Evolutionary conservation across 2,797 vertebrate genomes (phyloP).

Genomic region (Pipistrellus kuhlii): DNA sequence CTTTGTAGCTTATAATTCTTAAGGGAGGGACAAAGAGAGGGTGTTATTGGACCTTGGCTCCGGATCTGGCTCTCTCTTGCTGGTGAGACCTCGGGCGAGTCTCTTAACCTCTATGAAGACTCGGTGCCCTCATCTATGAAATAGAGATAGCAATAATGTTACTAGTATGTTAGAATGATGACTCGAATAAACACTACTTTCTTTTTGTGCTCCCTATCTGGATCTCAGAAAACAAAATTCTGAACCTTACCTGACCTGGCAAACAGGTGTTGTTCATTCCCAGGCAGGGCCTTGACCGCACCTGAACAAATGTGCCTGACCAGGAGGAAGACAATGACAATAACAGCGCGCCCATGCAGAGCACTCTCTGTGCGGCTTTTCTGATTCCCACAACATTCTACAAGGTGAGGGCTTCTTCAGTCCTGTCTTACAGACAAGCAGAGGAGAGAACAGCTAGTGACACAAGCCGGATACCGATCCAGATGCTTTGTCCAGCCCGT

Average conservation of each 20-base stretch:
- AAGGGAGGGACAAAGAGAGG: background rate
- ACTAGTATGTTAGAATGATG: background rate
- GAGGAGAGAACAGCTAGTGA: background rate
- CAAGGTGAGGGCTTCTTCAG: background rate
- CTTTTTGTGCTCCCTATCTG: background rate
- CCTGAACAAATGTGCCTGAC: background rate
- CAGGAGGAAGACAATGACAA: background rate
- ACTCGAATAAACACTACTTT: slow-evolving; percentile 7
- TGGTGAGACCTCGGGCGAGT: background rate
- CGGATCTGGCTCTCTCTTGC: background rate
- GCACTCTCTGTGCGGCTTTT: background rate
- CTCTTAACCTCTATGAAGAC: background rate
- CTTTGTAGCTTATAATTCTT: background rate
- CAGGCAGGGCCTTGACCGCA: background rate
- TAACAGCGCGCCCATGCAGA: background rate
- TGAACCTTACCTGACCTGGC: background rate
- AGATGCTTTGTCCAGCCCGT: background rate
- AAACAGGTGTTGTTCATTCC: background rate
- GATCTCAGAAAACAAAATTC: slow-evolving; percentile 1
- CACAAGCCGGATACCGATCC: background rate
- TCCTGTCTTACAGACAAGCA: slow-evolving; percentile 11
- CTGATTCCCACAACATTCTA: background rate
- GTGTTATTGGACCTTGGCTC: background rate
- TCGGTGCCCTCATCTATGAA: slow-evolving; percentile 8
- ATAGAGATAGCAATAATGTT: background rate